Evolutionary conservation across 2,888 invertebrate species (phyloP), one percentile per base, ranked within the genome.

Genomic region (Drosophila prolongata): DNA sequence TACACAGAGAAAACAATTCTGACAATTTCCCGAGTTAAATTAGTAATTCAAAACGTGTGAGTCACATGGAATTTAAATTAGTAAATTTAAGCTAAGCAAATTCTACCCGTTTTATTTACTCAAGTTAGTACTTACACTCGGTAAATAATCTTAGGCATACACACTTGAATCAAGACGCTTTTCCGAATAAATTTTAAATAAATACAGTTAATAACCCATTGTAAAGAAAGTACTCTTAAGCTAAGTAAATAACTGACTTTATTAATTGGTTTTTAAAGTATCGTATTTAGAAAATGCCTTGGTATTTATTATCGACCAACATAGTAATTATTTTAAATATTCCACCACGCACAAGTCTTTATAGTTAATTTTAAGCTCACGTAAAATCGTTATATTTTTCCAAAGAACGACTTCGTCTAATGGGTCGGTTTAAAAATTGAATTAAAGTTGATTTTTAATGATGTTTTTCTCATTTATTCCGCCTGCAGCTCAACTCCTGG

Each of bases 401-500:
- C 54, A 13, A 30, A 40, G 55, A 59, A 34, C 16, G 30, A 24
- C 30, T 34, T 16, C 19, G 19, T 54, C 40, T 19, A 34, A 54
- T 59, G 40, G 34, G 19, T 6, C 55, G 40, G 24, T 42, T 42
- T 54, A 40, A 14, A 8, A 59, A 34, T 14, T 34, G 42, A 54
- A 34, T 24, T 34, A 4, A 6, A 24, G 10, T 24, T 34, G 55
- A 59, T 59, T 59, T 34, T 24, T 59, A 47, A 46, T 49, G 60
- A 27, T 42, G 34, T 46, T 19, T 52, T 0, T 14, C 6, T 58
- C 46, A 14, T 16, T 71, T 44, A 19, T 37, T 56, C n/a, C 8
- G 10, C 38, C 13, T 43, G 2, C 37, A 88, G 87, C 86, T 60
- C 78, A 87, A 75, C 81, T 82, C 9, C 49, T 87, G 62, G 97